Conservation (phyloP, 2,113 vertebrate species). For the Gambusia holbrooki region DNA sequence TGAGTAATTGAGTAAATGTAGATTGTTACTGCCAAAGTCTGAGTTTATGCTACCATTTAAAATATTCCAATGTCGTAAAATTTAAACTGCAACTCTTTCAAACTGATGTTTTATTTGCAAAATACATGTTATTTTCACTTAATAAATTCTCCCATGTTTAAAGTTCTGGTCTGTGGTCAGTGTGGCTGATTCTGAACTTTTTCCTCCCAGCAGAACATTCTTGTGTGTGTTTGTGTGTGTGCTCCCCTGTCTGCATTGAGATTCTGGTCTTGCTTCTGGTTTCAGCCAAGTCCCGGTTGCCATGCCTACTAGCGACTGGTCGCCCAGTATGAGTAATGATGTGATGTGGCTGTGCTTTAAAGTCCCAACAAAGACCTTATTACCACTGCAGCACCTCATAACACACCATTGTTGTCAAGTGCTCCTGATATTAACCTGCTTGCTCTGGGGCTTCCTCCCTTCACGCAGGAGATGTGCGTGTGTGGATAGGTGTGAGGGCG, state of each 20-base stretch:
- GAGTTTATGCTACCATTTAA: neutral
- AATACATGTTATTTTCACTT: slow-evolving; percentile 14
- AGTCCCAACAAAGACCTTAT: slow-evolving; percentile 86
- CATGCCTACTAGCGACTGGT: slow-evolving; percentile 83
- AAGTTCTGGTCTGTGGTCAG: slow-evolving; percentile 52
- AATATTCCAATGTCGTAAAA: neutral
- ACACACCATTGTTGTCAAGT: slow-evolving; percentile 83
- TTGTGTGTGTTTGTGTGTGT: slow-evolving; percentile 56
- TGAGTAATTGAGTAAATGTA: too few relatives aligned
- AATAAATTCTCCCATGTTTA: slow-evolving; percentile 30
- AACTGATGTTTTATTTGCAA: neutral
- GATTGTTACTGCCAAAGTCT: too few relatives aligned
- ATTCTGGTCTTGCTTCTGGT: slow-evolving; percentile 82
- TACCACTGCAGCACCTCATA: slow-evolving; percentile 83
- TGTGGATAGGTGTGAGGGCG: slow-evolving; percentile 6
- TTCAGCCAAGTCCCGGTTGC: slow-evolving; percentile 79
- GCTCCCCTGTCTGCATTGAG: slow-evolving; percentile 75
- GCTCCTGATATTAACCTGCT: slow-evolving; percentile 84
- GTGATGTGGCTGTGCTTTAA: slow-evolving; percentile 81
- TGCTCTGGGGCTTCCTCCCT: slow-evolving; percentile 71
- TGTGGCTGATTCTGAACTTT: slow-evolving; percentile 75
- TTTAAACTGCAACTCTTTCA: neutral
- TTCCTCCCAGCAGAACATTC: slow-evolving; percentile 65
- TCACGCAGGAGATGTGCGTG: slow-evolving; percentile 38
- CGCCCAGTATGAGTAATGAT: slow-evolving; percentile 86